A percentile compares a stretch with the other conserved stretches of the same genome.
These are phyloP conservation scores for Auanema freiburgensis DNA, from an alignment of 2,888 invertebrate species.

Conservation along the genomic window DNA sequence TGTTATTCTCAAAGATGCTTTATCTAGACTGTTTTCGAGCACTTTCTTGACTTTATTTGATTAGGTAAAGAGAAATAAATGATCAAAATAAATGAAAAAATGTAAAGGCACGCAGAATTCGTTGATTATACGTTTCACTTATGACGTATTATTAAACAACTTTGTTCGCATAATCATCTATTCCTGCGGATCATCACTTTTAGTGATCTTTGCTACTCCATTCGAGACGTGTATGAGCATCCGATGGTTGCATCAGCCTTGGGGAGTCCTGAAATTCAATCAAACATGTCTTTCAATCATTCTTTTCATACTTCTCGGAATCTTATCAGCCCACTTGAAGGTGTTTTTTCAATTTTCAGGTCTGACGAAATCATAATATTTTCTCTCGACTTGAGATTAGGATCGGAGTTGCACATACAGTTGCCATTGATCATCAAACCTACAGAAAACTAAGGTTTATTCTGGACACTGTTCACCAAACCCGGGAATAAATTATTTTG, in stretches of 20 bases:
- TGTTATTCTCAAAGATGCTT: too few species aligned
- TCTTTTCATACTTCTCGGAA: slow-evolving; percentile 24
- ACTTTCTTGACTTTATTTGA: too few species aligned
- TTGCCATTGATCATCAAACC: slow-evolving; percentile 56
- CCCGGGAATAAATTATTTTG: not conserved
- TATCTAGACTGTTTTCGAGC: too few species aligned
- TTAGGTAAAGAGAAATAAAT: too few species aligned
- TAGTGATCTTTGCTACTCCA: slow-evolving; percentile 19
- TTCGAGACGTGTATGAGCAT: slow-evolving; percentile 31
- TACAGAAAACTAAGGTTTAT: slow-evolving; percentile 14
- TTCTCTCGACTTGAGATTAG: not conserved
- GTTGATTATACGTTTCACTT: too few species aligned
- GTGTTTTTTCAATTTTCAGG: not conserved
- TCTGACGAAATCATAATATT: not conserved
- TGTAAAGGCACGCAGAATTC: too few species aligned
- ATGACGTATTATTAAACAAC: too few species aligned
- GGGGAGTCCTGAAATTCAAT: slow-evolving; percentile 38
- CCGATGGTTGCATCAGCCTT: slow-evolving; percentile 40
- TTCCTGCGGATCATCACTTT: too few species aligned
- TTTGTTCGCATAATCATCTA: too few species aligned
- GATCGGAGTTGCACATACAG: slow-evolving; percentile 51
- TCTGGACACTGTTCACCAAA: too few species aligned
- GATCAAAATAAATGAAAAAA: too few species aligned
- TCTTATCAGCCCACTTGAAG: slow-evolving; percentile 12
- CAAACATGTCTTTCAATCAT: slow-evolving; percentile 25